Evolutionary conservation across 2,797 vertebrate genomes (phyloP).

Genomic region (Lophotriccus pileatus): DNA sequence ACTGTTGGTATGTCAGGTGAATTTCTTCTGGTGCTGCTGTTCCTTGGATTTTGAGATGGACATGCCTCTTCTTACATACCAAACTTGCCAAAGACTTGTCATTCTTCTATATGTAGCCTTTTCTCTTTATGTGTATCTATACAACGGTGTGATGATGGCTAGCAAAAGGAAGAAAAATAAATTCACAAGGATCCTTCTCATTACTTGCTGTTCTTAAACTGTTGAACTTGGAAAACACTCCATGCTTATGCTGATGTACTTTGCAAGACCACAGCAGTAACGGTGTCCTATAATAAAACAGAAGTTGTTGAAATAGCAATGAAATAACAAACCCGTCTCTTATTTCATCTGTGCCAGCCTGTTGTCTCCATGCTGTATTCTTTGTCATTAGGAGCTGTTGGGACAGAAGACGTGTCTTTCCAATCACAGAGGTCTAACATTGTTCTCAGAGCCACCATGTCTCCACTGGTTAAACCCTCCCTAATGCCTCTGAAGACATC

Average conservation of each 20-base stretch:
- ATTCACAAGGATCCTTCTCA: not conserved
- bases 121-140: not conserved
- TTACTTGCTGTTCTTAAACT: not conserved
- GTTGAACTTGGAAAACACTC: not conserved
- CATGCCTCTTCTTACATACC: not conserved
- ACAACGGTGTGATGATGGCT: not conserved
- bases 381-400: slow-evolving; percentile 59
- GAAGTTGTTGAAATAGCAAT: not conserved
- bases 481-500: slow-evolving; percentile 69
- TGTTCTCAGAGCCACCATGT: slow-evolving; percentile 74
- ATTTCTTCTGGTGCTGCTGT: not conserved
- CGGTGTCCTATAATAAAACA: not conserved
- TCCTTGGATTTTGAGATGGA: not conserved
- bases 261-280: no score
- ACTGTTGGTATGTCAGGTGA: not conserved
- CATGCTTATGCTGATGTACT: not conserved
- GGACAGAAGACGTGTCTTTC: slow-evolving; percentile 73
- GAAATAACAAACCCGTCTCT: not conserved
- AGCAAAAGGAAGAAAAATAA: not conserved
- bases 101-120: not conserved
- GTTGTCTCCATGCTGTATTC: not conserved
- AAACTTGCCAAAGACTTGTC: not conserved
- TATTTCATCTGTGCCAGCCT: not conserved
- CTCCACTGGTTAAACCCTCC: slow-evolving; percentile 80
- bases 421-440: slow-evolving; percentile 74